These are phyloP conservation scores for Danio choprae DNA, from an alignment of 2,797 vertebrate species.

Conservation along the genomic window DNA sequence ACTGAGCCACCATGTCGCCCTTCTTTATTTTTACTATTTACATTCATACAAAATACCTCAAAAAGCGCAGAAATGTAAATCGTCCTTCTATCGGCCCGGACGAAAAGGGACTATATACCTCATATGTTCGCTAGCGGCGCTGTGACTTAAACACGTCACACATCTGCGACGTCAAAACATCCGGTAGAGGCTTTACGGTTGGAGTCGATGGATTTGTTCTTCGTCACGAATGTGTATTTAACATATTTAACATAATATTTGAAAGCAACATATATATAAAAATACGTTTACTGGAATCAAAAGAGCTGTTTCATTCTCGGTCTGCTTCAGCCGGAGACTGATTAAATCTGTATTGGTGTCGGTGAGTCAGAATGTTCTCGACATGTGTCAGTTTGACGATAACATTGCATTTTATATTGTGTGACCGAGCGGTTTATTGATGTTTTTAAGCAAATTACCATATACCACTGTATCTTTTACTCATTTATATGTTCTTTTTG, in stretches of 20 bases:
- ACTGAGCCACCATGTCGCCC: too few relatives aligned
- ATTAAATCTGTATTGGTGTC: neutral
- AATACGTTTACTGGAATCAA: neutral
- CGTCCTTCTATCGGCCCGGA: neutral
- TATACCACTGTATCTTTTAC: neutral
- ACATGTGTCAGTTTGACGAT: neutral
- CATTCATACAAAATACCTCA: neutral
- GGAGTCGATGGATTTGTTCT: neutral
- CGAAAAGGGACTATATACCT: neutral
- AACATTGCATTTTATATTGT: neutral
- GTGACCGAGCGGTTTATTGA: neutral
- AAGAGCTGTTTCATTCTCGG: neutral
- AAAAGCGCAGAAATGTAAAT: neutral
- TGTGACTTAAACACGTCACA: neutral
- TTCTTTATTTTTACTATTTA: too few relatives aligned
- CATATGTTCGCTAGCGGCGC: conserved; percentile 18
- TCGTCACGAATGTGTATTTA: neutral
- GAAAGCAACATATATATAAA: neutral
- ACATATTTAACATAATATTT: neutral
- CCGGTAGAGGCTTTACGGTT: neutral
- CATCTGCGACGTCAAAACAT: conserved; percentile 1
- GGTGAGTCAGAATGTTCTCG: conserved; percentile 20
- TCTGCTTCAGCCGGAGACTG: neutral
- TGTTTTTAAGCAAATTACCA: neutral
- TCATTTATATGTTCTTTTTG: neutral